phyloP scores from a whole-genome alignment of 2,113 vertebrate genomes.

The Pseudolaguvia tuberculata region DNA sequence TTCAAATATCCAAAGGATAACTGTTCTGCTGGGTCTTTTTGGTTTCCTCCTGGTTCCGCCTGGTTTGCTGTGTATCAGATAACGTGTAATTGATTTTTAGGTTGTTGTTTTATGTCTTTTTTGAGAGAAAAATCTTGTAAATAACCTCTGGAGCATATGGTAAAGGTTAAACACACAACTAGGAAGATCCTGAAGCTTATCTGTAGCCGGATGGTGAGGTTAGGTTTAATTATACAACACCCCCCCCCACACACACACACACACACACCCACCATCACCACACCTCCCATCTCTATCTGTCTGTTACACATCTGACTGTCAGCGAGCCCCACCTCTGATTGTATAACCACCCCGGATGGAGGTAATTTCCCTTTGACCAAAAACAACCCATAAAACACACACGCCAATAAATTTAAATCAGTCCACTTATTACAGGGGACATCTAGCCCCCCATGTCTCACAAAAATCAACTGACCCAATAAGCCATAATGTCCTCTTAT shows the following conservation, averaged over 20 bases:
- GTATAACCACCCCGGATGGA: slow-evolving; percentile 61
- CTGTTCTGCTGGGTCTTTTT: neutral
- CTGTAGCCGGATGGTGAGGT: neutral
- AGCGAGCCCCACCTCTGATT: slow-evolving; percentile 57
- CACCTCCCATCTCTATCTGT: slow-evolving; percentile 33
- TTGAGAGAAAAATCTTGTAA: neutral
- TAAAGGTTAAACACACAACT: neutral
- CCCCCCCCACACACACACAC: neutral
- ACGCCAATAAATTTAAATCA: neutral
- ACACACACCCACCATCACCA: neutral
- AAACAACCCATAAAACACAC: slow-evolving; percentile 32
- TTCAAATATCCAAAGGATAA: no score
- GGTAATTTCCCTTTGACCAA: slow-evolving; percentile 66
- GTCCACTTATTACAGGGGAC: neutral
- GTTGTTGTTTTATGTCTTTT: neutral
- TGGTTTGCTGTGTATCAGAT: neutral
- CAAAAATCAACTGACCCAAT: neutral
- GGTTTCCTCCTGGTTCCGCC: neutral
- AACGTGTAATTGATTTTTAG: neutral
- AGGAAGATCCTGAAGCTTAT: neutral
- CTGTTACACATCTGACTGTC: slow-evolving; percentile 15
- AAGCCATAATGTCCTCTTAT: neutral
- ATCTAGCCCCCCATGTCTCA: neutral
- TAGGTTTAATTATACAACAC: neutral
- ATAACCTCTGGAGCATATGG: neutral